Conservation (phyloP, 35 echinoderm and acorn worm genomes). For the Anneissia japonica region DNA sequence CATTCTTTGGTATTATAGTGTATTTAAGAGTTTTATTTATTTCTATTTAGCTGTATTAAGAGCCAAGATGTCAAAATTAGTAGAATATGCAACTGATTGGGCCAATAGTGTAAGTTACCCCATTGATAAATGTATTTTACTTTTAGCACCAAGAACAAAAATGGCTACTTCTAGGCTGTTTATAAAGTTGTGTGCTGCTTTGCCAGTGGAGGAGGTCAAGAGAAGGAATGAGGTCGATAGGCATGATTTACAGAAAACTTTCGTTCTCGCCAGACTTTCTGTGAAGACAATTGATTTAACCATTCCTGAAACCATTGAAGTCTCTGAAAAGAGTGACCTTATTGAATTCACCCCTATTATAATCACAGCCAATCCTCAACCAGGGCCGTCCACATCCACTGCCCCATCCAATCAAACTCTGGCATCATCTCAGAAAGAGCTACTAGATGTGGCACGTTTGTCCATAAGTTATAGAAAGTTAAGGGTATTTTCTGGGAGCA, state of each 20-base stretch:
- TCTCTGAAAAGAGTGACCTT: background rate
- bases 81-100: background rate
- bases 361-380: background rate
- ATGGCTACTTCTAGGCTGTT: background rate
- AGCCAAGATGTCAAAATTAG: background rate
- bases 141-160: background rate
- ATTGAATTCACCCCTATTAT: background rate
- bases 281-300: background rate
- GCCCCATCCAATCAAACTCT: background rate
- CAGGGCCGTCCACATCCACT: background rate
- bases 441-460: background rate
- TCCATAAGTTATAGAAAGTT: constrained; percentile 33
- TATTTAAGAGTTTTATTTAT: background rate
- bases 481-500: constrained; percentile 18
- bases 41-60: background rate
- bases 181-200: background rate
- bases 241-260: background rate
- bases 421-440: background rate
- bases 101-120: background rate
- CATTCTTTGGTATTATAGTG: too few relatives aligned
- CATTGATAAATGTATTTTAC: background rate
- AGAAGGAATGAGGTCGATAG: background rate
- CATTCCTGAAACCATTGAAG: background rate
- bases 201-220: background rate
- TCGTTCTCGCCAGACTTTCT: background rate